These are phyloP conservation scores for Myotis davidii DNA, from an alignment of 2,113 vertebrate genomes.

Conservation along the genomic window DNA sequence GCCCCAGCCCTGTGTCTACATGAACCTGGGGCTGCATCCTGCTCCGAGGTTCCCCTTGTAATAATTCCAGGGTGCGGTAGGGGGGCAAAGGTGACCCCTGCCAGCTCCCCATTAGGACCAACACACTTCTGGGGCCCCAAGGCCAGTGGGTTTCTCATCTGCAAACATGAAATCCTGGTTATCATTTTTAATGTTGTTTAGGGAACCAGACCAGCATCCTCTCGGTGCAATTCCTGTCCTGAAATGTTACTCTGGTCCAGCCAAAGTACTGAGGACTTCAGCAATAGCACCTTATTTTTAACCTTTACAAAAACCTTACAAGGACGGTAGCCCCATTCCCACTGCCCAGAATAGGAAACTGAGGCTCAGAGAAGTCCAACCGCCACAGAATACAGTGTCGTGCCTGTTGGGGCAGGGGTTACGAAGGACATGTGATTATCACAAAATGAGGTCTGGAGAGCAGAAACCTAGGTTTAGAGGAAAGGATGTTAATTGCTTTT, in stretches of 20 bases:
- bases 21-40: accelerated
- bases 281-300: neutral
- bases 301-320: neutral
- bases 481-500: constrained; percentile 34
- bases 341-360: neutral
- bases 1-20: neutral
- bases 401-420: neutral
- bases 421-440: neutral
- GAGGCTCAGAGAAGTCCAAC: neutral
- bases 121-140: neutral
- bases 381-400: neutral
- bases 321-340: neutral
- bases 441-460: constrained; percentile 1
- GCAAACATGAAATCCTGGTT: neutral
- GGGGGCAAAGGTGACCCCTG: neutral
- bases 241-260: neutral
- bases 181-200: neutral
- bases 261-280: neutral
- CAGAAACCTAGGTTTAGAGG: neutral
- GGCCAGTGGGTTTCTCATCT: neutral
- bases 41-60: neutral
- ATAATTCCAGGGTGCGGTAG: accelerated
- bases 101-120: neutral
- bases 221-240: neutral
- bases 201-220: too few relatives aligned